Conservation (phyloP, 2,888 invertebrate genomes). For the Nephrotoma appendiculata region DNA sequence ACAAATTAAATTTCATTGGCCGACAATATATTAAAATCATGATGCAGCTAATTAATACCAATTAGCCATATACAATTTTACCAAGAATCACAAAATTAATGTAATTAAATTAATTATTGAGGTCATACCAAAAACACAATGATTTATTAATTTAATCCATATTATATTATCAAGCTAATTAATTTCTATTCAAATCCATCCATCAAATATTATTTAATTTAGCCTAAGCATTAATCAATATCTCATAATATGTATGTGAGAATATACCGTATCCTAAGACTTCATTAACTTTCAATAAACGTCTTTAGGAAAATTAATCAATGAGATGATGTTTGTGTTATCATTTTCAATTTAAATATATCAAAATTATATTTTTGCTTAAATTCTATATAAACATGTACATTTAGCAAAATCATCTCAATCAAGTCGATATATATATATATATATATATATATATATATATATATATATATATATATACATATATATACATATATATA, state of each 20-base stretch:
- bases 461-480: no score
- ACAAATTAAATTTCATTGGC: no score
- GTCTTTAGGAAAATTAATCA: neutral
- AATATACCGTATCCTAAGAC: neutral
- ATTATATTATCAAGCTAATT: neutral
- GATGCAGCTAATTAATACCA: neutral
- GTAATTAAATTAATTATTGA: neutral
- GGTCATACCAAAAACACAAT: neutral
- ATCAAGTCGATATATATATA: neutral
- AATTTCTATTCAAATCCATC: neutral
- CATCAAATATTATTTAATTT: neutral
- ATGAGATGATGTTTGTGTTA: neutral
- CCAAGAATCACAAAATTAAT: neutral
- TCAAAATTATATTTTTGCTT: neutral
- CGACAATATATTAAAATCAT: neutral
- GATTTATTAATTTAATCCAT: neutral
- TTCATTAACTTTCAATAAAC: neutral
- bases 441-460: no score
- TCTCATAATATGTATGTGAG: neutral
- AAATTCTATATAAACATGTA: neutral
- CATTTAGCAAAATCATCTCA: neutral
- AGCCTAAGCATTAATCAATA: neutral
- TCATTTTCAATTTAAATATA: neutral
- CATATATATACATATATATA: no score
- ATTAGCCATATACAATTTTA: neutral